Percentiles rank a stretch among this genome's conserved stretches.
Conservation (phyloP, 2,888 invertebrate species). For the Ectobius pallidus region DNA sequence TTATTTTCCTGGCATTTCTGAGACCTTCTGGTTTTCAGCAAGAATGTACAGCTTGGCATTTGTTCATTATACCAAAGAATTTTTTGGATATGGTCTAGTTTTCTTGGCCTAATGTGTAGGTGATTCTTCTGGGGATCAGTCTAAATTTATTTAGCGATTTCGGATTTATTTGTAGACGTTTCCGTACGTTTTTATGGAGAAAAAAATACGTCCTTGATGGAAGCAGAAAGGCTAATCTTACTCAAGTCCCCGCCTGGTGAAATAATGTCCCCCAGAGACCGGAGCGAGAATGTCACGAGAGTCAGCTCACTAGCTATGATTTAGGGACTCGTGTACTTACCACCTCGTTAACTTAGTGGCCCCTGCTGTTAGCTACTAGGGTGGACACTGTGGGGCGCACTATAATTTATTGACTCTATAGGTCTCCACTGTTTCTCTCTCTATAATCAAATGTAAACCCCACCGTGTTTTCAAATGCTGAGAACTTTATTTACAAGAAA, state of each 20-base stretch:
- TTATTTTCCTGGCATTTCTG: too few species aligned
- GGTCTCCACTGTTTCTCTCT: too few species aligned
- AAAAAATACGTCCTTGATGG: not conserved
- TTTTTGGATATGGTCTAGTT: too few species aligned
- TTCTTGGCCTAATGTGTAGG: too few species aligned
- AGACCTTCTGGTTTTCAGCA: too few species aligned
- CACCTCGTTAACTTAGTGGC: constrained; percentile 27
- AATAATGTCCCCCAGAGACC: not conserved
- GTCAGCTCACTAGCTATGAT: not conserved
- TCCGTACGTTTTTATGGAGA: too few species aligned
- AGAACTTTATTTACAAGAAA: not conserved
- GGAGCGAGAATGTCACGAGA: not conserved
- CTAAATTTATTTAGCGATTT: too few species aligned
- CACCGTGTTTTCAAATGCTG: not conserved
- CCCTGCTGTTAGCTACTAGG: not conserved
- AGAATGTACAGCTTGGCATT: too few species aligned
- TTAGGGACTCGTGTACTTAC: constrained; percentile 15
- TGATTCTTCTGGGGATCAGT: too few species aligned
- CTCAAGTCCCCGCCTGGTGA: not conserved
- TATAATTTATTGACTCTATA: not conserved
- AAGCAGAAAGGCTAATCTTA: not conserved
- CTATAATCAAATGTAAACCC: too few species aligned
- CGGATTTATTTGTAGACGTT: too few species aligned
- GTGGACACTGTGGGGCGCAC: not conserved
- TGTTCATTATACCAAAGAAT: too few species aligned